Percentiles rank a stretch among this genome's conserved stretches.
phyloP scores from a whole-genome alignment of 2,888 invertebrate species.

The Erebia palarica region DNA sequence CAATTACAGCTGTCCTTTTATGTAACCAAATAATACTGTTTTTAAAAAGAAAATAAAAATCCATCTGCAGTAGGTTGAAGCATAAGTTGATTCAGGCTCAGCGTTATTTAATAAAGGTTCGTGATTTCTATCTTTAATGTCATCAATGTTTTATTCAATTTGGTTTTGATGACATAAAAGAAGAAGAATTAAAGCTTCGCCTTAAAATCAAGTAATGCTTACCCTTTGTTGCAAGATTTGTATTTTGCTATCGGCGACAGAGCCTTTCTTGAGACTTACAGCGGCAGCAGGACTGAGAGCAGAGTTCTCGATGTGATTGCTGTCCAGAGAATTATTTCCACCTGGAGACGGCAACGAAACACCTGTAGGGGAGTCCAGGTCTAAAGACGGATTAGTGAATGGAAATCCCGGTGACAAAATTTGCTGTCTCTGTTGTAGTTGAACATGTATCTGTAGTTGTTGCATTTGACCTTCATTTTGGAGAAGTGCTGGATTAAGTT shows the following conservation, averaged over 20 bases:
- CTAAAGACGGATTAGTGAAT: constrained; percentile 86
- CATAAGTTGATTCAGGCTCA: constrained; percentile 82
- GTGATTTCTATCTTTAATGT: constrained; percentile 60
- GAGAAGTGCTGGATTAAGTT: constrained; percentile 80
- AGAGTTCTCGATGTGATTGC: constrained; percentile 82
- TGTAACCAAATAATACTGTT: constrained; percentile 44
- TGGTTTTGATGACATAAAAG: constrained; percentile 58
- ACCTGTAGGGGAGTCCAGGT: constrained; percentile 88
- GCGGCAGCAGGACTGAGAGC: constrained; percentile 86
- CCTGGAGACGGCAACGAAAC: constrained; percentile 92
- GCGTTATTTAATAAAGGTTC: constrained; percentile 65
- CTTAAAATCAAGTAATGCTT: constrained; percentile 86
- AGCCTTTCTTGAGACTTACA: constrained; percentile 86
- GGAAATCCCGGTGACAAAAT: constrained; percentile 83
- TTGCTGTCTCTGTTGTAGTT: constrained; percentile 85
- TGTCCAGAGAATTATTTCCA: constrained; percentile 87
- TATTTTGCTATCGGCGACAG: constrained; percentile 83
- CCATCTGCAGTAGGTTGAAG: constrained; percentile 69
- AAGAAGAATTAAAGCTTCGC: constrained; percentile 79
- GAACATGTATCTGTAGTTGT: constrained; percentile 87
- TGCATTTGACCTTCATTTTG: constrained; percentile 84
- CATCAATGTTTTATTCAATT: constrained; percentile 48
- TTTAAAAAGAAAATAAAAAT: background rate
- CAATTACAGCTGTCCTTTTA: constrained; percentile 51
- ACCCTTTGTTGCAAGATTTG: constrained; percentile 93